Evolutionary conservation across 2,888 invertebrate genomes (phyloP).

Genomic region (Hyposoter didymator): DNA sequence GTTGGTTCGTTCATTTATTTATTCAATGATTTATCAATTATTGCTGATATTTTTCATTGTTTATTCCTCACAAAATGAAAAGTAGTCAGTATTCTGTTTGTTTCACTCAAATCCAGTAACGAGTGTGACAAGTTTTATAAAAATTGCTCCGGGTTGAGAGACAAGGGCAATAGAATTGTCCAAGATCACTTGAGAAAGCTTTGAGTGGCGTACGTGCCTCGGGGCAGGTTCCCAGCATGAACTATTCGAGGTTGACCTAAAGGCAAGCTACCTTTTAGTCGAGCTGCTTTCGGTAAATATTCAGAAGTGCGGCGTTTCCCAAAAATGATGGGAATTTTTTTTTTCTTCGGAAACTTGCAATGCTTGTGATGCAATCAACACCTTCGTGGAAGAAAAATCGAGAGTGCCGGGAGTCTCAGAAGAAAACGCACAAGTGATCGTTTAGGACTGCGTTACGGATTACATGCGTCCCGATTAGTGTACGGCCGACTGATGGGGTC

Average conservation of each 20-base stretch:
- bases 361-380: no score
- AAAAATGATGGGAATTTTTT: no score
- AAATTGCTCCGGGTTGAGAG: not conserved
- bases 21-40: not conserved
- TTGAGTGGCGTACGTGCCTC: conserved; percentile 2
- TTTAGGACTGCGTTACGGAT: not conserved
- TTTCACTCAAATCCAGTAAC: not conserved
- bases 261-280: not conserved
- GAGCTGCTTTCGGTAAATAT: no score
- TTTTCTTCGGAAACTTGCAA: no score
- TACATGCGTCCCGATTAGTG: no score
- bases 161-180: not conserved
- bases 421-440: not conserved
- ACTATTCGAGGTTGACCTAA: not conserved
- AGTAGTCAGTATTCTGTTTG: not conserved
- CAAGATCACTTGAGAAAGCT: not conserved
- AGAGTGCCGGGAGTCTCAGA: not conserved
- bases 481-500: not conserved
- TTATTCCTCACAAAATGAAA: not conserved
- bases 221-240: not conserved
- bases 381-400: no score
- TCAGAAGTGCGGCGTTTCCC: no score
- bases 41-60: not conserved
- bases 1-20: no score
- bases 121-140: not conserved